Conservation (phyloP, 2,888 invertebrate genomes). For the Electrophaes corylata region DNA sequence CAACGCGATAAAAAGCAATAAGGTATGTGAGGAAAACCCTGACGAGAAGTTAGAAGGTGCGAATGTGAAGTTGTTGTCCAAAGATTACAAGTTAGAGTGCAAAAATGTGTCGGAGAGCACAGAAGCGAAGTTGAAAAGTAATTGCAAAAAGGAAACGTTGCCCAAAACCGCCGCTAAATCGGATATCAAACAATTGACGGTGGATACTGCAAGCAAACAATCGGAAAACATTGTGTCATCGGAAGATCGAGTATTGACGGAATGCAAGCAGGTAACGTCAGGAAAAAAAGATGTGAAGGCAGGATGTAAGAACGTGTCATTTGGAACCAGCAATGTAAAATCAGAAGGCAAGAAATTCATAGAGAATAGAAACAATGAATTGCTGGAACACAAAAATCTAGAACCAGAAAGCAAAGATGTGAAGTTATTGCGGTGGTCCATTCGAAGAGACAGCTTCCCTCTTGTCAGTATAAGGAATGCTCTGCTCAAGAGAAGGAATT, state of each 20-base stretch:
- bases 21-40: background rate
- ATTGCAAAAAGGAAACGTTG: background rate
- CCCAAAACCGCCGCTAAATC: background rate
- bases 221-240: background rate
- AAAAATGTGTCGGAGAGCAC: background rate
- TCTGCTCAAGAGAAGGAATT: slow-evolving; percentile 61
- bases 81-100: background rate
- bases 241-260: background rate
- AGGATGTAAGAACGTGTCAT: slow-evolving; percentile 5
- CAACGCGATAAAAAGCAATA: background rate
- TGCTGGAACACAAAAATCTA: background rate
- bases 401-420: slow-evolving; percentile 3
- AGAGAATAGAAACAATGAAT: background rate
- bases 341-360: background rate
- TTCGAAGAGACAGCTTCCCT: slow-evolving; percentile 73
- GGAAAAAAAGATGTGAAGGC: background rate
- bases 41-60: background rate
- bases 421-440: slow-evolving; percentile 54
- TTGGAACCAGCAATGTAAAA: background rate
- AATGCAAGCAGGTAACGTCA: slow-evolving; percentile 1
- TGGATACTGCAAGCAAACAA: background rate
- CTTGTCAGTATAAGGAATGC: slow-evolving; percentile 65
- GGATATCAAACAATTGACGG: background rate
- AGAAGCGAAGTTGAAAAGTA: background rate
- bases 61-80: background rate